Percentiles rank a stretch among this genome's conserved stretches.
Conservation (phyloP, 2,797 vertebrate species). For the Phataginus tricuspis region DNA sequence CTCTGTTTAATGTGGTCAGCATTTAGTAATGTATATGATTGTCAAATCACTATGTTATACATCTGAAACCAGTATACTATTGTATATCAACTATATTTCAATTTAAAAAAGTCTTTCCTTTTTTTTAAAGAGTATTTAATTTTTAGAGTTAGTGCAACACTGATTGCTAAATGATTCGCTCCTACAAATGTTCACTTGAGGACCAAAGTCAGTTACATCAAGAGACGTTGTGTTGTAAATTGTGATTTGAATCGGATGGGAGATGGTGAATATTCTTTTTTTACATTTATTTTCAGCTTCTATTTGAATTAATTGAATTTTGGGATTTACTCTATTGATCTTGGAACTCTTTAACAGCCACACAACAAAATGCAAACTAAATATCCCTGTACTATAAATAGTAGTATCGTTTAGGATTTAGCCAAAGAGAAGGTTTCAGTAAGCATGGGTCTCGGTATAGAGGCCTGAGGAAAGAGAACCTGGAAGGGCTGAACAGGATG, state of each 20-base stretch:
- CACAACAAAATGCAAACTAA: background rate
- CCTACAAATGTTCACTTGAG: background rate
- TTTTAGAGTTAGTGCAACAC: background rate
- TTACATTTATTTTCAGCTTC: background rate
- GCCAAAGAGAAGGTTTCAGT: background rate
- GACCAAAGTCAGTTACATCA: background rate
- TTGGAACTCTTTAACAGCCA: background rate
- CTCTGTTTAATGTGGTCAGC: too few species aligned
- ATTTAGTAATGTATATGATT: too few species aligned
- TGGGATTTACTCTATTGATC: background rate
- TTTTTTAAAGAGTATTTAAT: background rate
- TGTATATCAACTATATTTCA: too few species aligned
- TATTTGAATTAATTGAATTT: background rate
- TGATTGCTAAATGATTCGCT: slow-evolving; percentile 30
- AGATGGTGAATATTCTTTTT: background rate
- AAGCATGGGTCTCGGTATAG: background rate
- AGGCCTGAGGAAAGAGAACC: background rate
- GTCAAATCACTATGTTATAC: too few species aligned
- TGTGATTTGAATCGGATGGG: background rate
- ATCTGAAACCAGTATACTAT: too few species aligned
- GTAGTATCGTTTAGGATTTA: background rate
- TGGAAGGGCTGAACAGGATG: background rate
- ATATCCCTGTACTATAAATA: background rate
- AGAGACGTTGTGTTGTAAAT: background rate
- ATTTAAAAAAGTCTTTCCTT: background rate